A percentile compares a stretch with the other conserved stretches of the same genome.
Evolutionary conservation across 2,113 vertebrate species (phyloP).

Genomic region (Telmatochromis brachygnathus): DNA sequence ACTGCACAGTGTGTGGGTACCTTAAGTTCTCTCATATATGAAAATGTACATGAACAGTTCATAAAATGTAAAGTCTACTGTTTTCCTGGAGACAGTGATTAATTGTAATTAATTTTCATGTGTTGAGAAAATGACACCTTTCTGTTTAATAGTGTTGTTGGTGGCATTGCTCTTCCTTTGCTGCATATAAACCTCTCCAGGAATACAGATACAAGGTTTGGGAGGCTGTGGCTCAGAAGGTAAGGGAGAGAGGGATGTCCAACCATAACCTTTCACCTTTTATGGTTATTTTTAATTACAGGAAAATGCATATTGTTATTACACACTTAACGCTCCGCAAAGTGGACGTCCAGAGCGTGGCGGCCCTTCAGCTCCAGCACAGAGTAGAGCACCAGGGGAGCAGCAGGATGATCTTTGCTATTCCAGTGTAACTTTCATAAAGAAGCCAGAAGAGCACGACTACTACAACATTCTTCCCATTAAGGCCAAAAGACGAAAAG

Average conservation of each 20-base stretch:
- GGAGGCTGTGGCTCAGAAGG: not conserved
- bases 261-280: accelerated
- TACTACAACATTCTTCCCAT: too few species aligned
- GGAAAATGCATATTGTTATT: not conserved
- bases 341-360: accelerated
- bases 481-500: too few species aligned
- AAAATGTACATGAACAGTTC: not conserved
- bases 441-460: too few species aligned
- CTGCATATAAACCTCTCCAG: not conserved
- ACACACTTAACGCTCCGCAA: too few species aligned
- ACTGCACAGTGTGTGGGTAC: not conserved
- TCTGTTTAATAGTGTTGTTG: not conserved
- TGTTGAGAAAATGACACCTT: not conserved
- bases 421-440: too few species aligned
- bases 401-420: too few species aligned
- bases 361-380: too few species aligned
- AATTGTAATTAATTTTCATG: accelerated
- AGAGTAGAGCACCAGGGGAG: too few species aligned
- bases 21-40: not conserved
- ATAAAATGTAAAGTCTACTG: not conserved
- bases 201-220: not conserved
- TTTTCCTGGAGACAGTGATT: not conserved
- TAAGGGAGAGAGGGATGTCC: accelerated
- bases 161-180: not conserved
- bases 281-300: accelerated